Evolutionary conservation across 2,888 invertebrate species (phyloP).

Genomic region (Punctoribates punctum): DNA sequence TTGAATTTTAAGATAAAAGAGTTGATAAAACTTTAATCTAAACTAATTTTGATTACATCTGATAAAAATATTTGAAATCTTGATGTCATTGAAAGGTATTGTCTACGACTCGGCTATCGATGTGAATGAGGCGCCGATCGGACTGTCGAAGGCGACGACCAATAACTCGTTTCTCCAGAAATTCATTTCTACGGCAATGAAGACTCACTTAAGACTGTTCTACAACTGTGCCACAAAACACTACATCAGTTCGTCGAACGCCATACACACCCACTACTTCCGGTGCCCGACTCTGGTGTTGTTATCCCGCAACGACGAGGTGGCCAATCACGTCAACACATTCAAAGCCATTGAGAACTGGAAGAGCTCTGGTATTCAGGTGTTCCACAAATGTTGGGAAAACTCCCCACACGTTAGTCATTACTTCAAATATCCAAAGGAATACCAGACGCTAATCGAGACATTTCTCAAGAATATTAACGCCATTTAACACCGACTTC

Average conservation of each 20-base stretch:
- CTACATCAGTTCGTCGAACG: constrained; percentile 71
- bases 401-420: constrained; percentile 71
- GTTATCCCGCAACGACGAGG: constrained; percentile 66
- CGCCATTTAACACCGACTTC: not conserved
- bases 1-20: no score
- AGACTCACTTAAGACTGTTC: constrained; percentile 70
- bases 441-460: constrained; percentile 63
- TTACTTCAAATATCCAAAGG: constrained; percentile 63
- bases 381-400: constrained; percentile 69
- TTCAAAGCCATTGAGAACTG: constrained; percentile 68
- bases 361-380: constrained; percentile 70
- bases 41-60: not conserved
- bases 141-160: constrained; percentile 58
- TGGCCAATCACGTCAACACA: constrained; percentile 72
- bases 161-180: constrained; percentile 56
- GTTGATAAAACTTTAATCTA: not conserved
- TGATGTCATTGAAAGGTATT: constrained; percentile 63
- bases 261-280: constrained; percentile 73
- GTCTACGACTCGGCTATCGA: constrained; percentile 80
- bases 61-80: not conserved
- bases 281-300: constrained; percentile 72
- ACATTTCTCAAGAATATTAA: constrained; percentile 58
- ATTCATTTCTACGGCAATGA: constrained; percentile 55
- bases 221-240: constrained; percentile 76
- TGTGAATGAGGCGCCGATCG: constrained; percentile 58